Evolutionary conservation across 2,797 vertebrate species (phyloP).

Genomic region (Aselliscus stoliczkanus): DNA sequence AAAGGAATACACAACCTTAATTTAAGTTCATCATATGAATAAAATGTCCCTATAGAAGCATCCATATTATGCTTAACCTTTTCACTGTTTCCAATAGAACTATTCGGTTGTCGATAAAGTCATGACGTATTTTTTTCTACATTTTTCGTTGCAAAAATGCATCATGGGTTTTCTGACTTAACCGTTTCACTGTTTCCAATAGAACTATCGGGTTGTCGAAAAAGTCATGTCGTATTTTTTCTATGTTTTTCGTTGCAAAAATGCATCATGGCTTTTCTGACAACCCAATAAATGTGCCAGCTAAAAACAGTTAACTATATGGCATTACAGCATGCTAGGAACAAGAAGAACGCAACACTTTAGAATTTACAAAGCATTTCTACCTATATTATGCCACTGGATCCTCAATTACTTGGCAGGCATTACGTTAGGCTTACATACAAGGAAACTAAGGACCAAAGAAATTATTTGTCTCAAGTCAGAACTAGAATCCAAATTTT

Average conservation of each 20-base stretch:
- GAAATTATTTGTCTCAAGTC: neutral
- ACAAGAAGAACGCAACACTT: neutral
- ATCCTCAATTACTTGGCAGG: neutral
- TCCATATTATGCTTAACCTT: neutral
- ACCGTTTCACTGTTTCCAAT: too few species aligned
- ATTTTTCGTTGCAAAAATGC: too few species aligned
- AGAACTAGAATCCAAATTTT: neutral
- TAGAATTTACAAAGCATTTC: neutral
- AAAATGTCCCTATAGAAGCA: neutral
- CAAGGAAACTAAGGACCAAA: neutral
- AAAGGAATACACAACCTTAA: neutral
- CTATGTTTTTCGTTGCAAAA: too few species aligned
- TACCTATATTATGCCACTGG: neutral
- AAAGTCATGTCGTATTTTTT: too few species aligned
- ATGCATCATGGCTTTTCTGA: too few species aligned
- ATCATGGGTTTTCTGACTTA: too few species aligned
- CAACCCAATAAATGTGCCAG: neutral
- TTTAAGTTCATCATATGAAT: neutral
- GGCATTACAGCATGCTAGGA: neutral
- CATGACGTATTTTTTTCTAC: too few species aligned
- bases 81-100: neutral
- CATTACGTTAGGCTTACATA: neutral
- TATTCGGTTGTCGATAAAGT: too few species aligned
- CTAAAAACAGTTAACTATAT: neutral
- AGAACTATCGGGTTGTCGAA: too few species aligned